These are phyloP conservation scores for Megathymus violae DNA, from an alignment of 1,140 invertebrate genomes.

Conservation along the genomic window DNA sequence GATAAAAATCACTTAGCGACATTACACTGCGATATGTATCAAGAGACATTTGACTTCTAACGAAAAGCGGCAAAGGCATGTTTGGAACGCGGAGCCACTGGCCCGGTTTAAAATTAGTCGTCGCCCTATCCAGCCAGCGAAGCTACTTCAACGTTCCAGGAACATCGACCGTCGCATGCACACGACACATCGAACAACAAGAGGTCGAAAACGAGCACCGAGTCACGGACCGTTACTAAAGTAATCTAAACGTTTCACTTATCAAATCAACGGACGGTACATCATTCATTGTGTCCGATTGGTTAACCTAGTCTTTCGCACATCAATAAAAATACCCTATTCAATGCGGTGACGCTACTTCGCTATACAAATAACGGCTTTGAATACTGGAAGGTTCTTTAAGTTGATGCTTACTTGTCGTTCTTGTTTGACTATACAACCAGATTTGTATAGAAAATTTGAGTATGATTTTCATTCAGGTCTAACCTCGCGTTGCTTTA, in stretches of 20 bases:
- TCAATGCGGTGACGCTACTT: slow-evolving; percentile 30
- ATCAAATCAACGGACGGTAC: slow-evolving; percentile 30
- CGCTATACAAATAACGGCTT: slow-evolving; percentile 10
- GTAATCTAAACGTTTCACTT: slow-evolving; percentile 32
- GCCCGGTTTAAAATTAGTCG: slow-evolving; percentile 59
- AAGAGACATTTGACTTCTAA: not conserved
- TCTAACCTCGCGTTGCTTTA: no score
- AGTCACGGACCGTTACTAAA: slow-evolving; percentile 21
- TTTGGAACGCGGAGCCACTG: slow-evolving; percentile 53
- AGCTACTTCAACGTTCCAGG: slow-evolving; percentile 47
- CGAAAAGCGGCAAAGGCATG: slow-evolving; percentile 37
- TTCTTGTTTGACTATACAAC: slow-evolving; percentile 20
- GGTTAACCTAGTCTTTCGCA: slow-evolving; percentile 33
- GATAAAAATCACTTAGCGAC: no score
- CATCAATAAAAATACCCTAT: slow-evolving; percentile 36
- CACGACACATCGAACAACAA: slow-evolving; percentile 31
- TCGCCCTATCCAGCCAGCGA: slow-evolving; percentile 51
- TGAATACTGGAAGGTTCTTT: slow-evolving; percentile 23
- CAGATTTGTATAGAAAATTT: not conserved
- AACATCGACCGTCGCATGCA: slow-evolving; percentile 40
- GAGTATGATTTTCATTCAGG: no score
- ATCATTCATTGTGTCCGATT: slow-evolving; percentile 27
- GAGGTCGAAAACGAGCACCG: slow-evolving; percentile 24
- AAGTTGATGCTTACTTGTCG: slow-evolving; percentile 18
- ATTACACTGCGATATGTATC: not conserved